Base-by-base conservation (phyloP, 37 sponge, comb jelly and placozoan genomes). In the Beroe ovata region DNA sequence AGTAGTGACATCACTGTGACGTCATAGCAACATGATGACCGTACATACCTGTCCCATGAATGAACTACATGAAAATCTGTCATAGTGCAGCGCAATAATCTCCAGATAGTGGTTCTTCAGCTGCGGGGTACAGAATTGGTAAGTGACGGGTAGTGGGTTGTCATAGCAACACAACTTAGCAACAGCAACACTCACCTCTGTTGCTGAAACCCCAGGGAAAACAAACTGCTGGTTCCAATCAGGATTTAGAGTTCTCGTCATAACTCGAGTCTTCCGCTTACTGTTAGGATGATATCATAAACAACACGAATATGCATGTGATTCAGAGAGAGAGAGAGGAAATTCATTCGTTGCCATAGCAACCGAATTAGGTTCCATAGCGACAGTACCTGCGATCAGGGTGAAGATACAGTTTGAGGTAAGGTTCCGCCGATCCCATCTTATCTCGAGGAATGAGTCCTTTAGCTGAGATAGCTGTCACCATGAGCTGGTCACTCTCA, bases 21-120 rank as follows among this genome's bases (percentile, higher is more conserved):
- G 6, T 47, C 54, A 47, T 11, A 47, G n/a, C n/a, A n/a, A n/a
- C n/a, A n/a, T n/a, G n/a, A 11, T 6, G 54, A 16, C 11, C 6
- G 11, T 47, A 47, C 6, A 14, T 77, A 77, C 84, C 58, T 77
- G 84, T 77, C 84, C 84, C 84, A 77, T 77, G 28, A 77, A 77
- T 16, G 84, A 77, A 25, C 84, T 77, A 58, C 84, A 77, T 1
- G 84, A 77, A 35, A 77, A 77, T 4, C 84, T 8, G 28, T 77
- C 84, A 58, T 77, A 77, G 58, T 77, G 84, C 0, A 77, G 84
- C 18, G 84, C 84, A 28, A 77, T 77, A 0, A 77, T 39, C 58
- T 77, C 84, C 84, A 77, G 28, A 23, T 77, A 77, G 54, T 77
- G 84, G 84, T 77, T 77, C 84, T 77, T 42, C 47, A 77, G 84